Percentiles rank a stretch among this genome's conserved stretches.
These are phyloP conservation scores for Eupelmus urozonus DNA, from an alignment of 2,888 invertebrate genomes.

Conservation along the genomic window DNA sequence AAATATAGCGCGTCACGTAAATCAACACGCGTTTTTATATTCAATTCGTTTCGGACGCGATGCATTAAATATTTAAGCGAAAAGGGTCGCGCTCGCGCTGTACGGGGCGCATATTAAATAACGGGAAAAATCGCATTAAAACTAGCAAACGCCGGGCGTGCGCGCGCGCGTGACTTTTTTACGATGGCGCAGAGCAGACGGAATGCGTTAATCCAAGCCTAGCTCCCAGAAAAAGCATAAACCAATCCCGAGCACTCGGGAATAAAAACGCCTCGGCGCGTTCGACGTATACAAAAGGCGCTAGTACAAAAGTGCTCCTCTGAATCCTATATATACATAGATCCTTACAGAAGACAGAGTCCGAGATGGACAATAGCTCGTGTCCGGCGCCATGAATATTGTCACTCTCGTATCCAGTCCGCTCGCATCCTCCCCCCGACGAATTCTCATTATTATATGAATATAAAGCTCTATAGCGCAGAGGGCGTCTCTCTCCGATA, in stretches of 20 bases:
- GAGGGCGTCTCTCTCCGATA: slow-evolving; percentile 2
- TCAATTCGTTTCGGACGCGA: slow-evolving; percentile 1
- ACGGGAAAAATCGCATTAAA: background rate
- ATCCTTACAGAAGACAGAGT: too few relatives aligned
- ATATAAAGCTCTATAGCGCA: slow-evolving; percentile 11
- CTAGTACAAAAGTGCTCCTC: background rate
- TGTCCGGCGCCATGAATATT: slow-evolving; percentile 3
- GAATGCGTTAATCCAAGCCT: too few relatives aligned
- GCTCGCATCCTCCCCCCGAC: too few relatives aligned
- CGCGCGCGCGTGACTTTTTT: background rate
- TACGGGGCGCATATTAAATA: slow-evolving; percentile 1
- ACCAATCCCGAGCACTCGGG: too few relatives aligned
- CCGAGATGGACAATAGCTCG: too few relatives aligned
- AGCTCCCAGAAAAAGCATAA: too few relatives aligned
- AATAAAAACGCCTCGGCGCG: too few relatives aligned
- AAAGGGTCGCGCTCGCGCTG: background rate
- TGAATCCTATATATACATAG: too few relatives aligned
- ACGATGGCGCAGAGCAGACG: background rate
- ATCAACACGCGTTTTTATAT: background rate
- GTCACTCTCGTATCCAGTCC: too few relatives aligned
- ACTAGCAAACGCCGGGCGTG: background rate
- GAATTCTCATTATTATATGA: slow-evolving; percentile 42
- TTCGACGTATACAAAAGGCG: background rate
- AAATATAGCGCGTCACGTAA: slow-evolving; percentile 10
- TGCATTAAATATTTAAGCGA: slow-evolving; percentile 10